Percentiles rank a stretch among this genome's conserved stretches.
phyloP scores from a whole-genome alignment of 2,888 invertebrate species.

The Drosophila monieri region DNA sequence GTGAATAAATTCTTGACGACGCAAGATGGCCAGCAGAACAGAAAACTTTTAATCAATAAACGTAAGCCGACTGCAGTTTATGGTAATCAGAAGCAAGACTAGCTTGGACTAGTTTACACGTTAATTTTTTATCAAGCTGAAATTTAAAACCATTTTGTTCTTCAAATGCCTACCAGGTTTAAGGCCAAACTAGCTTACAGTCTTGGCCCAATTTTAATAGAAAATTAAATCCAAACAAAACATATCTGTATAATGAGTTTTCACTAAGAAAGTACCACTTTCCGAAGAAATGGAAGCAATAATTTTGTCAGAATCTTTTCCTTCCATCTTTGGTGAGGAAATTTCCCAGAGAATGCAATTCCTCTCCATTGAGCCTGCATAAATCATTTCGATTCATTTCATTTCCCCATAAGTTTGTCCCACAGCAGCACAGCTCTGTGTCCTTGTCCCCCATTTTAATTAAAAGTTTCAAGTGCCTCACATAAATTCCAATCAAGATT shows the following conservation, averaged over 20 bases:
- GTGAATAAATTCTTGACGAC: conserved; percentile 9
- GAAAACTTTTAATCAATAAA: conserved; percentile 27
- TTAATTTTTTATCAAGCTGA: neutral
- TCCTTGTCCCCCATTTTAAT: conserved; percentile 38
- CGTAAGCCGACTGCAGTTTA: neutral
- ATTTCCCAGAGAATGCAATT: neutral
- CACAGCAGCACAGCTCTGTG: conserved; percentile 6
- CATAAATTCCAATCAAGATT: conserved; percentile 52
- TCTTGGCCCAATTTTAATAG: too few species aligned
- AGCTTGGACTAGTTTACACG: neutral
- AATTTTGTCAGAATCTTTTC: neutral
- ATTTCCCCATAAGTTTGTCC: conserved; percentile 13
- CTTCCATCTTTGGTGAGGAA: neutral
- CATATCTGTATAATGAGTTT: too few species aligned
- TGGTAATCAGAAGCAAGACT: conserved; percentile 12
- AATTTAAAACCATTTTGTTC: neutral
- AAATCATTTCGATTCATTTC: conserved; percentile 43
- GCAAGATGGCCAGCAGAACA: conserved; percentile 7
- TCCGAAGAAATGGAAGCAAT: neutral
- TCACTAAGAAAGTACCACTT: too few species aligned
- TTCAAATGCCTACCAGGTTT: too few species aligned
- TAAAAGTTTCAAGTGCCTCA: conserved; percentile 46
- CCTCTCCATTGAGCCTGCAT: conserved; percentile 11
- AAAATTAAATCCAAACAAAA: too few species aligned
- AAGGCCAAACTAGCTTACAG: too few species aligned